Evolutionary conservation across 2,888 invertebrate genomes (phyloP).

Genomic region (Octonoba sinensis): DNA sequence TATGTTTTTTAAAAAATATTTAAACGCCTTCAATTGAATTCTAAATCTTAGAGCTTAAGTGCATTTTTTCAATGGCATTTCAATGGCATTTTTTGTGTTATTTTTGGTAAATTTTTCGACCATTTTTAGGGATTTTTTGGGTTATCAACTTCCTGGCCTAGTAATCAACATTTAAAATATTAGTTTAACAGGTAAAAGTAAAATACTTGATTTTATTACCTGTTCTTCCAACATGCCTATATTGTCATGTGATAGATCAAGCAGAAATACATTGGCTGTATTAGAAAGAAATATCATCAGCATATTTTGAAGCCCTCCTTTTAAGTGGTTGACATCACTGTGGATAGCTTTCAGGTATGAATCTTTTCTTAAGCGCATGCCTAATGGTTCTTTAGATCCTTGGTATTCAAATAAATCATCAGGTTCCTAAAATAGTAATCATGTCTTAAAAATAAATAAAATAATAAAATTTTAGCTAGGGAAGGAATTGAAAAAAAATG

Average conservation of each 20-base stretch:
- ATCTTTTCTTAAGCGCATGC: conserved; percentile 80
- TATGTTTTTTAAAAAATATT: no score
- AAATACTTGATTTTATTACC: conserved; percentile 62
- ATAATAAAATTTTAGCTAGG: background rate
- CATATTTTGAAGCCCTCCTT: conserved; percentile 78
- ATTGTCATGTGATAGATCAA: conserved; percentile 75
- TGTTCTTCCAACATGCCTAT: conserved; percentile 86
- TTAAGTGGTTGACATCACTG: conserved; percentile 77
- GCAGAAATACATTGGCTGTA: conserved; percentile 92
- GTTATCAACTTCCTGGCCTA: no score
- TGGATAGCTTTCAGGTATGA: conserved; percentile 88
- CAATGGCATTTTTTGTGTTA: no score
- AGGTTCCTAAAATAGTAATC: conserved; percentile 12
- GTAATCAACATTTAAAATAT: background rate
- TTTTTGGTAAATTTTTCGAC: no score
- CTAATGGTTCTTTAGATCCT: conserved; percentile 67
- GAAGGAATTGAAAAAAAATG: background rate
- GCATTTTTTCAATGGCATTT: no score
- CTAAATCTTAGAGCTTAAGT: no score
- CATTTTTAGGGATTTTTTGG: no score
- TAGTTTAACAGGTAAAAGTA: background rate
- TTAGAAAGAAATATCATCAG: conserved; percentile 92
- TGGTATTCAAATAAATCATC: conserved; percentile 6
- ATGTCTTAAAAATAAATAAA: background rate
- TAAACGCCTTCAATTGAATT: background rate